Percentiles rank a stretch among this genome's conserved stretches.
These are phyloP conservation scores for Lithophane leautieri DNA, from an alignment of 2,888 invertebrate species.

Conservation along the genomic window DNA sequence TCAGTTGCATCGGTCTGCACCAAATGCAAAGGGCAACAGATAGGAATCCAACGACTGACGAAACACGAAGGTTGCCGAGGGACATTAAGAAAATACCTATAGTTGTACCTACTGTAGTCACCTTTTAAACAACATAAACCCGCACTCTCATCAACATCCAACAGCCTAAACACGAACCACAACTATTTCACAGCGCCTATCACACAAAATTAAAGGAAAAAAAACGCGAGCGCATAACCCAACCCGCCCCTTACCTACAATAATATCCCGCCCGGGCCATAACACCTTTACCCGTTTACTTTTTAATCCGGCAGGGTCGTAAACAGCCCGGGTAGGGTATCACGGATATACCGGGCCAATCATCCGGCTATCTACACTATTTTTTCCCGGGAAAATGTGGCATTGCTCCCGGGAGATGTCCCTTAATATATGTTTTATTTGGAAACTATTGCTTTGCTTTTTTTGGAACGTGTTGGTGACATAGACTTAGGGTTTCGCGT, in stretches of 20 bases:
- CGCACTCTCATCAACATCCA: slow-evolving; percentile 35
- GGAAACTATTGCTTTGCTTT: slow-evolving; percentile 65
- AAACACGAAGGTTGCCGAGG: too few relatives aligned
- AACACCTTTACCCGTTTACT: slow-evolving; percentile 77
- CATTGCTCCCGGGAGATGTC: slow-evolving; percentile 72
- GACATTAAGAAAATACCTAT: too few relatives aligned
- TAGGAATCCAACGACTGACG: too few relatives aligned
- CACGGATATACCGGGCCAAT: slow-evolving; percentile 87
- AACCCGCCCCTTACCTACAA: slow-evolving; percentile 65
- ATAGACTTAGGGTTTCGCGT: slow-evolving; percentile 42
- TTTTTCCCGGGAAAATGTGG: slow-evolving; percentile 85
- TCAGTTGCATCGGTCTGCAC: too few relatives aligned
- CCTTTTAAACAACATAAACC: slow-evolving; percentile 37
- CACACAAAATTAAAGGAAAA: slow-evolving; percentile 55
- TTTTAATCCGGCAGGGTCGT: slow-evolving; percentile 85
- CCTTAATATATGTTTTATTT: slow-evolving; percentile 84
- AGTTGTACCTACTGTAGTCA: too few relatives aligned
- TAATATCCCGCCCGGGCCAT: slow-evolving; percentile 66
- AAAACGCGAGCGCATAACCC: slow-evolving; percentile 39
- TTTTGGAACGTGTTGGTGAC: slow-evolving; percentile 59
- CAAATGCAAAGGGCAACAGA: too few relatives aligned
- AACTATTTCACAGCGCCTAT: slow-evolving; percentile 24
- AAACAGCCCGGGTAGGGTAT: slow-evolving; percentile 79
- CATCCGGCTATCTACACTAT: slow-evolving; percentile 87
- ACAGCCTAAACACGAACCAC: slow-evolving; percentile 1